Base-by-base conservation (phyloP, 2,113 vertebrate genomes). In the Scophthalmus maximus region DNA sequence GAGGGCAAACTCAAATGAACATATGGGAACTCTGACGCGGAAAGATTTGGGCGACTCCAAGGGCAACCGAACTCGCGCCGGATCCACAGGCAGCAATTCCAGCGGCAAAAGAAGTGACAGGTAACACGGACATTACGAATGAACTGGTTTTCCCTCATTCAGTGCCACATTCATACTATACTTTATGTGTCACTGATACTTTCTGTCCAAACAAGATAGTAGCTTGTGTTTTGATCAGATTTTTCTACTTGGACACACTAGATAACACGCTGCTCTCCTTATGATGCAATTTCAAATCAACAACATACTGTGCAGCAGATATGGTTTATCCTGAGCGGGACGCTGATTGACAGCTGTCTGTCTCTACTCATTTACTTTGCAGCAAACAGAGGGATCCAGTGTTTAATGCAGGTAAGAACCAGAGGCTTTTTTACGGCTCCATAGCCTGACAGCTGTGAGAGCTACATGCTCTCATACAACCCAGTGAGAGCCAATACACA, bases 371-470 rank as follows among this genome's bases (percentile, higher is more conserved):
- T 87, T 82, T 86, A 78, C 70, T 84, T 83, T 88, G 81, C 94
- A 99, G 98, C 94, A 98, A 97, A 94, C 96, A 95, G 91, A 98
- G 95, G 95, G 98, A 99, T 51, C 96, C 98, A 8, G 94, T 98
- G 68, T 98, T 98, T 95, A 98, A 95, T 70, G 93, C 96, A 94
- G 98, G 97, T 98, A 95, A 94, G 96, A 93, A 59, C 56, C 34
- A 61, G 26, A 4, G 27, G 49, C 30, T 62, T 40, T 57, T 46
- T 56, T 42, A 57, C 20, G 50, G 30, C 60, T 59, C 44, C 66
- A 47, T n/a, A 53, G 47, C 44, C 46, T 50, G 56, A 74, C 42
- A 44, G 12, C 40, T 40, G 5, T 29, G 56, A 49, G 72, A 26
- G 18, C 71, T 65, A 60, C 30, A 9, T 50, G 26, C 3, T 17